These are phyloP conservation scores for Lordiphosa collinella DNA, from an alignment of 1,140 invertebrate species.

Conservation along the genomic window DNA sequence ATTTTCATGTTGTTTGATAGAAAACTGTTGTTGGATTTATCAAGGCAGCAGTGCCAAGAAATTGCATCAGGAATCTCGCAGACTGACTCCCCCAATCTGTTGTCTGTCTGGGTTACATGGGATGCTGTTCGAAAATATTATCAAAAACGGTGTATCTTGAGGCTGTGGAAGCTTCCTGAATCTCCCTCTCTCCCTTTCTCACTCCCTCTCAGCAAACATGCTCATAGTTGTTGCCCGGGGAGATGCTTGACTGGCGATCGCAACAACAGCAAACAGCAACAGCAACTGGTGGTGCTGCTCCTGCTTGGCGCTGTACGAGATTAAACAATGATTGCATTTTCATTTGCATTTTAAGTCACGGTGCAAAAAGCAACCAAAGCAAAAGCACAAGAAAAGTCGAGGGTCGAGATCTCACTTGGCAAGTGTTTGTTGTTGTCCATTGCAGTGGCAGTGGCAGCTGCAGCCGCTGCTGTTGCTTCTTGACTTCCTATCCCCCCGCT, in stretches of 20 bases:
- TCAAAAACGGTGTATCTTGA: conserved; percentile 71
- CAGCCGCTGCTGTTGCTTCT: conserved; percentile 43
- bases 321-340: conserved; percentile 78
- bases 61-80: conserved; percentile 32
- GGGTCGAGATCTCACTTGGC: conserved; percentile 58
- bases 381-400: conserved; percentile 45
- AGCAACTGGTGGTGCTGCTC: conserved; percentile 42
- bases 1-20: conserved; percentile 75
- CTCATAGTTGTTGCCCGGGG: conserved; percentile 23
- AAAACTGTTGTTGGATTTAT: conserved; percentile 67
- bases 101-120: conserved; percentile 15
- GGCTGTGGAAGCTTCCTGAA: conserved; percentile 68
- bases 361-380: conserved; percentile 45
- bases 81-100: conserved; percentile 31
- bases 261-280: conserved; percentile 37
- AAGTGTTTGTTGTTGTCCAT: conserved; percentile 15
- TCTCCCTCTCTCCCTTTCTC: conserved; percentile 32
- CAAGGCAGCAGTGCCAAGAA: conserved; percentile 29
- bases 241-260: conserved; percentile 15
- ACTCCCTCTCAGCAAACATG: conserved; percentile 38
- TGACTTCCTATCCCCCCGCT: conserved; percentile 37
- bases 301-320: conserved; percentile 64
- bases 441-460: conserved; percentile 52
- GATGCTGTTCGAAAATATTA: conserved; percentile 58
- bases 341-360: conserved; percentile 78